Evolutionary conservation across 2,888 invertebrate species (phyloP), one percentile per base, ranked within the genome.

Genomic region (Caenorhabditis imperialis): DNA sequence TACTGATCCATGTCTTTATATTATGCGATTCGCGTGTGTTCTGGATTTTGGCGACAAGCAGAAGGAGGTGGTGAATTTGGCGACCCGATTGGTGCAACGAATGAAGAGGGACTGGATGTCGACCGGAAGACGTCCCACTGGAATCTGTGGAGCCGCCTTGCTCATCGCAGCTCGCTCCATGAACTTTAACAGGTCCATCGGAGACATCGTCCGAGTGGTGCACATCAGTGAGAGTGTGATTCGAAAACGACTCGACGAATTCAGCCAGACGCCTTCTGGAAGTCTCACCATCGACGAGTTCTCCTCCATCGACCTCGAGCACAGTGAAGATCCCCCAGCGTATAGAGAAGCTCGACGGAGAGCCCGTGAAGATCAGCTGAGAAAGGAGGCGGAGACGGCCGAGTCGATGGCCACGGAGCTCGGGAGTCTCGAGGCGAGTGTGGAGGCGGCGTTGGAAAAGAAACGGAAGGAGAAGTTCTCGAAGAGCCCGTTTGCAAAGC

Each of bases 41-140:
- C 90, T 99, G 61, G 94, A 96, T 88, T 90, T 91, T 85, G 95
- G 93, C 0, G 92, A 93, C 0, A 95, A 95, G 89, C 94, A 94
- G 12, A 95, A 96, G 86, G 95, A 95, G 45, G 86, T 86, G 33
- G 93, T 94, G 61, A 94, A 93, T 91, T 96, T 98, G 2, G 98
- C 98, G 0, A 91, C 95, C 65, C 91, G 98, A 62, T 91, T 99
- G 72, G 95, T 98, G 22, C 94, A 95, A 89, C 91, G 99, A 84
- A 99, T 99, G 99, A 98, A 97, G 89, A 92, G 94, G 85, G 99
- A 99, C 89, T 97, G 95, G 89, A 93, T 99, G 89, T 95, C 96
- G 89, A 94, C 94, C 0, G 99, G 99, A 7, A 91, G 99, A 70
- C 90, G 97, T 81, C 98, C 99, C 1, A 96, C 97, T 0, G 99